Percentiles rank a stretch among this genome's conserved stretches.
phyloP scores from a whole-genome alignment of 1,140 invertebrate genomes.

The Araneus ventricosus region DNA sequence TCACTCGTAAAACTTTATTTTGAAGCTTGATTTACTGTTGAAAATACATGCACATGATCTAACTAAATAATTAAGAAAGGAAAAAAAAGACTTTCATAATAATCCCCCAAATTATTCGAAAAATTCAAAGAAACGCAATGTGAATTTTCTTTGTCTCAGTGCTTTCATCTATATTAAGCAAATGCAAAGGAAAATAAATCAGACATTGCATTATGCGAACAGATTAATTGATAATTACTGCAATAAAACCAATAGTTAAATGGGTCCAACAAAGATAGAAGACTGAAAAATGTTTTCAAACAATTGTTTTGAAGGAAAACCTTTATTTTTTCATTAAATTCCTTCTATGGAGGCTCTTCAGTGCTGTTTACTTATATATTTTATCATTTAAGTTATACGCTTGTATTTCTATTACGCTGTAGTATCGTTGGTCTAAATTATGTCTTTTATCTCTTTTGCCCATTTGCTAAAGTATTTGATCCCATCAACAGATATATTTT shows the following conservation, averaged over 20 bases:
- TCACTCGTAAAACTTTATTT: no score
- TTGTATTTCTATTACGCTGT: neutral
- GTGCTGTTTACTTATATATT: conserved; percentile 21
- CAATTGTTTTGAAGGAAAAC: conserved; percentile 7
- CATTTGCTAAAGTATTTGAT: conserved; percentile 58
- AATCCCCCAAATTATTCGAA: no score
- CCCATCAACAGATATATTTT: conserved; percentile 50
- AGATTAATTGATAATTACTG: neutral
- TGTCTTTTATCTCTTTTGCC: conserved; percentile 46
- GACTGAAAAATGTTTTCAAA: neutral
- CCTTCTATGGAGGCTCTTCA: neutral
- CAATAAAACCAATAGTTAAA: neutral
- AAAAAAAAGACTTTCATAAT: no score
- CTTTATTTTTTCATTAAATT: neutral
- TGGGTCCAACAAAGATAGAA: neutral
- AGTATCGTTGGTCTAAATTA: conserved; percentile 45
- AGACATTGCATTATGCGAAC: neutral
- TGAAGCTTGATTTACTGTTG: no score
- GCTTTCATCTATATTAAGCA: no score
- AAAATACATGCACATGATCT: no score
- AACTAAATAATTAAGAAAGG: no score
- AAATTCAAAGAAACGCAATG: no score
- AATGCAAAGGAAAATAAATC: no score
- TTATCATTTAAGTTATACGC: conserved; percentile 29
- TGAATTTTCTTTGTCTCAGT: no score